These are phyloP conservation scores for Beris chalybata DNA, from an alignment of 2,888 invertebrate genomes.

Conservation along the genomic window DNA sequence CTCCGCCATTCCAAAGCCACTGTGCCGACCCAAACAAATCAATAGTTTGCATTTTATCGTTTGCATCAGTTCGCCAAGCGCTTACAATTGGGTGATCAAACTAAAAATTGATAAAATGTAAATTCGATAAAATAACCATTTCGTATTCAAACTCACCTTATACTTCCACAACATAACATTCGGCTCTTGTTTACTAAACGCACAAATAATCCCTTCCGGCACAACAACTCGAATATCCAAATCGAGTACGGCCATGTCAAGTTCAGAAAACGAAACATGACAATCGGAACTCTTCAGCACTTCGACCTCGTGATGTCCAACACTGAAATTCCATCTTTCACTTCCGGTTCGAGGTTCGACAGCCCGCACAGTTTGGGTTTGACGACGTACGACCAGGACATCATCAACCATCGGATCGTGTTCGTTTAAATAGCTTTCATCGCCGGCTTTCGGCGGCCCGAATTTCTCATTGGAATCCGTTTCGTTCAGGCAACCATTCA, in stretches of 20 bases:
- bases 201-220: conserved; percentile 72
- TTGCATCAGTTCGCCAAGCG: conserved; percentile 76
- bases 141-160: conserved; percentile 60
- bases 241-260: conserved; percentile 53
- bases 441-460: conserved; percentile 32
- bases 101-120: conserved; percentile 54
- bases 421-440: conserved; percentile 35
- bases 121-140: background rate
- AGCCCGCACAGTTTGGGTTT: conserved; percentile 86
- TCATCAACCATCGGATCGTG: conserved; percentile 55
- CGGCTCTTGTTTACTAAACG: conserved; percentile 64
- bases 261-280: conserved; percentile 47
- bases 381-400: conserved; percentile 77
- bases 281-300: conserved; percentile 61
- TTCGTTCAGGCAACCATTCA: conserved; percentile 70
- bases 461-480: conserved; percentile 60
- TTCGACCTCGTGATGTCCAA: conserved; percentile 82
- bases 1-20: conserved; percentile 56
- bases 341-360: conserved; percentile 82
- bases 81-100: conserved; percentile 82
- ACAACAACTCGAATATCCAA: conserved; percentile 68
- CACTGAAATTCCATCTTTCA: conserved; percentile 96
- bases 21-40: conserved; percentile 72
- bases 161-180: conserved; percentile 70
- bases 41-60: conserved; percentile 66